Percentiles rank a stretch among this genome's conserved stretches.
phyloP scores from a whole-genome alignment of 1,140 invertebrate species.

The Laupala kohalensis region DNA sequence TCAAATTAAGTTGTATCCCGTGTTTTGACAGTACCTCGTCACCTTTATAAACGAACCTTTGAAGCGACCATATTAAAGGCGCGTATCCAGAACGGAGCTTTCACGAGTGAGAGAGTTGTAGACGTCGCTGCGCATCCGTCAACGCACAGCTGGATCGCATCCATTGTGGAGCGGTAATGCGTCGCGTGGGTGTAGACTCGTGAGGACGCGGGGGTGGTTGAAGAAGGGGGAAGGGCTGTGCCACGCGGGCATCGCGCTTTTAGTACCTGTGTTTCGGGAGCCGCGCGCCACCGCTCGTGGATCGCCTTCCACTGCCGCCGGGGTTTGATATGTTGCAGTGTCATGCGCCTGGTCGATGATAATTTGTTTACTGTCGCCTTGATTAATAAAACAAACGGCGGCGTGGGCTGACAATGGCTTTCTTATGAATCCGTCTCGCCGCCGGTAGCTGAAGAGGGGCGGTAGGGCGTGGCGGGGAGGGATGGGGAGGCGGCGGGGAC shows the following conservation, averaged over 20 bases:
- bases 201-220: no score
- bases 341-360: background rate
- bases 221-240: background rate
- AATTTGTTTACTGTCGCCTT: background rate
- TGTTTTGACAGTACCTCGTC: no score
- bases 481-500: background rate
- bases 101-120: no score
- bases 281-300: background rate
- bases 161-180: background rate
- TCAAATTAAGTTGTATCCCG: no score
- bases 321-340: background rate
- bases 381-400: background rate
- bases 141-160: background rate
- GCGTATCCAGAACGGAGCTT: no score
- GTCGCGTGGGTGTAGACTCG: no score
- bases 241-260: background rate
- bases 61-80: no score
- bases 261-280: background rate
- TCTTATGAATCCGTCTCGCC: no score
- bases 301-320: background rate
- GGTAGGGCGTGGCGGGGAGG: background rate
- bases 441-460: background rate
- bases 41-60: no score
- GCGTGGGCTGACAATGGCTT: background rate
- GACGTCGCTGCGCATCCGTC: no score